A percentile compares a stretch with the other conserved stretches of the same genome.
Conservation (phyloP, 2,888 invertebrate genomes). For the Trichopoda pennipes region DNA sequence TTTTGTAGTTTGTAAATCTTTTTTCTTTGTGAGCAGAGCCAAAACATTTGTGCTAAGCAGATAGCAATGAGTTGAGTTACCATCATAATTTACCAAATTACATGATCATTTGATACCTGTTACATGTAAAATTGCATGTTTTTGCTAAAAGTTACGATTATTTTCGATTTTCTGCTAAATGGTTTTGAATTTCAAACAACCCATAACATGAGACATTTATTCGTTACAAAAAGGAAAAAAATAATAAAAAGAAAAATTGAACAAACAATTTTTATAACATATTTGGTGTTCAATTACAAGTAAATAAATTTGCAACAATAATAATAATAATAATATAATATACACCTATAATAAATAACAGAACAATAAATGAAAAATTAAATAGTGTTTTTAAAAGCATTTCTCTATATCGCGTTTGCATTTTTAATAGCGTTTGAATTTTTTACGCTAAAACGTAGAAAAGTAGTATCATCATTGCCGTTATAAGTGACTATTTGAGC, state of each 20-base stretch:
- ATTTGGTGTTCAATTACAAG: constrained; percentile 48
- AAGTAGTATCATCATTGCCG: too few species aligned
- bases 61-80: constrained; percentile 17
- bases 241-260: neutral
- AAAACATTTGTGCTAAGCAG: constrained; percentile 16
- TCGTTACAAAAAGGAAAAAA: constrained; percentile 5
- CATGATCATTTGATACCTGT: constrained; percentile 67
- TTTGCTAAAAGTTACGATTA: constrained; percentile 59
- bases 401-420: neutral
- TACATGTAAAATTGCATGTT: constrained; percentile 66
- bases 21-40: neutral
- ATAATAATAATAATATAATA: neutral
- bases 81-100: constrained; percentile 61
- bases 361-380: constrained; percentile 13
- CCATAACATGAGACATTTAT: constrained; percentile 7
- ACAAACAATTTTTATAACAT: neutral
- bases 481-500: too few species aligned
- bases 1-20: neutral
- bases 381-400: constrained; percentile 15
- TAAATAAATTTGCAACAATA: constrained; percentile 17
- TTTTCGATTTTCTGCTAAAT: constrained; percentile 59
- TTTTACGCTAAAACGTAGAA: too few species aligned
- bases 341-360: too few species aligned
- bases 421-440: neutral
- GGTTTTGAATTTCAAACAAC: constrained; percentile 63